Evolutionary conservation across 2,888 invertebrate species (phyloP).

Genomic region (Rhagonycha lutea): DNA sequence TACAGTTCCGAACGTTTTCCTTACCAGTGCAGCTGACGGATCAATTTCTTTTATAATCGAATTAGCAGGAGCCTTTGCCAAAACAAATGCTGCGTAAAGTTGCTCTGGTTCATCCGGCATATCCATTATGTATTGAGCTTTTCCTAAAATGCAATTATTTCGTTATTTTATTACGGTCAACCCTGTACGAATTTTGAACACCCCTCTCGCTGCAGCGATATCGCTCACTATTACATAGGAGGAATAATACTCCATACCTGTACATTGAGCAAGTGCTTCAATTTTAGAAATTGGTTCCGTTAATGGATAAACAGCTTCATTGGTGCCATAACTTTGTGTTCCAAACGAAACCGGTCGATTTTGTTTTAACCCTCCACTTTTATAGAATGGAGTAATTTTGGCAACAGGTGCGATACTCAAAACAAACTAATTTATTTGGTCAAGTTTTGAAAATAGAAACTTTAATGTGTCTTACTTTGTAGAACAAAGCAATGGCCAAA

Average conservation of each 20-base stretch:
- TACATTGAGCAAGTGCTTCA: conserved; percentile 63
- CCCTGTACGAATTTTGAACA: too few relatives aligned
- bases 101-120: conserved; percentile 58
- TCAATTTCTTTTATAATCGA: conserved; percentile 62
- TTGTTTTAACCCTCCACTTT: conserved; percentile 63
- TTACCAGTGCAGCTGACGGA: conserved; percentile 65
- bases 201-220: too few relatives aligned
- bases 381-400: conserved; percentile 56
- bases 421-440: conserved; percentile 55
- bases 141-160: not conserved
- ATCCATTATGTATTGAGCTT: conserved; percentile 69
- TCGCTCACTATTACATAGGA: too few relatives aligned
- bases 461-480: conserved; percentile 62
- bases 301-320: conserved; percentile 71
- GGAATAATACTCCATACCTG: conserved; percentile 36
- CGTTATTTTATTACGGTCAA: too few relatives aligned
- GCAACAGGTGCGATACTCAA: conserved; percentile 61
- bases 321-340: conserved; percentile 71
- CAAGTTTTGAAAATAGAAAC: too few relatives aligned
- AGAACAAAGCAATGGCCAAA: conserved; percentile 77
- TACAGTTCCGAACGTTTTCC: conserved; percentile 24
- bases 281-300: conserved; percentile 75
- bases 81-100: conserved; percentile 69
- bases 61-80: conserved; percentile 48
- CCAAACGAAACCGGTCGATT: conserved; percentile 69